Evolutionary conservation across 2,888 invertebrate species (phyloP).

Genomic region (Coecobrya sp.): DNA sequence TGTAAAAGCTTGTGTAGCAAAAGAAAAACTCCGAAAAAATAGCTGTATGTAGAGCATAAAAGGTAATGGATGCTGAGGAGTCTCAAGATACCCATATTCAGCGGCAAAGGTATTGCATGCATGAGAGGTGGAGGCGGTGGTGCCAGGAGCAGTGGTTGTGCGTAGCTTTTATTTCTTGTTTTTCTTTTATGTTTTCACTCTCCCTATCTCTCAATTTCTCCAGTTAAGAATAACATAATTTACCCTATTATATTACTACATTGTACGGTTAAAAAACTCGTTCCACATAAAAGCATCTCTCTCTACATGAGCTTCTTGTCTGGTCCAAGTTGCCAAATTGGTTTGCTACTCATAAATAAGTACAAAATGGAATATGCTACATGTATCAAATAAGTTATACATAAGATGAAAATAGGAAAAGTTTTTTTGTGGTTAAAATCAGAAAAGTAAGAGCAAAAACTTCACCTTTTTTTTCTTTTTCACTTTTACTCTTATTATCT

Average conservation of each 20-base stretch:
- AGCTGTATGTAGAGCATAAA: no score
- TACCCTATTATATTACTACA: no score
- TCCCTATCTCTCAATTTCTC: no score
- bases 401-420: constrained; percentile 75
- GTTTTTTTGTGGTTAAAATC: constrained; percentile 73
- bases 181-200: no score
- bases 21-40: no score
- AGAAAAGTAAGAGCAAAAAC: constrained; percentile 37
- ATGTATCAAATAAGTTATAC: constrained; percentile 57
- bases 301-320: not conserved
- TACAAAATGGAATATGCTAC: not conserved
- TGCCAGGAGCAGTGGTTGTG: not conserved
- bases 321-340: not conserved
- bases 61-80: not conserved
- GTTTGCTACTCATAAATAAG: constrained; percentile 3
- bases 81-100: constrained; percentile 9
- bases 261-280: not conserved
- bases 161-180: no score
- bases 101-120: not conserved
- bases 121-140: not conserved
- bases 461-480: constrained; percentile 9
- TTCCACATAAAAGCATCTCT: not conserved
- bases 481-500: constrained; percentile 19
- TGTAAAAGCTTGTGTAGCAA: no score
- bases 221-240: no score